Evolutionary conservation across 2,113 vertebrate species (phyloP), one percentile per base, ranked within the genome.

Genomic region (Mesocricetus auratus): DNA sequence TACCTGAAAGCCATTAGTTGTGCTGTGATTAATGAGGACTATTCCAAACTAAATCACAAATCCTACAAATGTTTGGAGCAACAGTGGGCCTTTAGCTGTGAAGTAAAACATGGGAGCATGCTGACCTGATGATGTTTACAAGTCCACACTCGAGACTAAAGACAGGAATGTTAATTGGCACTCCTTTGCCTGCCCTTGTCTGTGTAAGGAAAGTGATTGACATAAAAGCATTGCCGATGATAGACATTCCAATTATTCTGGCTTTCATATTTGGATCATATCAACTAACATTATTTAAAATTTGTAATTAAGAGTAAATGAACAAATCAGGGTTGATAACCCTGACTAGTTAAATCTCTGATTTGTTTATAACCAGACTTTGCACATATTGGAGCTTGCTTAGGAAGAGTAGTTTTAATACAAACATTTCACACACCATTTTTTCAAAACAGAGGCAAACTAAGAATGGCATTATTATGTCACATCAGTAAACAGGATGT

Each of bases 41-140:
- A 62, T 69, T 36, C 75, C 71, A 88, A 86, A 92, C 64, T 19
- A 90, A 96, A 89, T 56, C 47, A 73, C 22, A 93, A 56, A 74
- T 82, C 66, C 15, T 93, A 69, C 36, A 50, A 75, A 79, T 66
- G 50, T 7, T 86, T 64, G 62, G 74, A 88, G 88, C 66, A 92
- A 66, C 56, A 91, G 69, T 66, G 33, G 7, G 50, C 42, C 39
- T 17, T 89, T 10, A 58, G 75, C 66, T 68, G 42, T 22, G 16
- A 64, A 69, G 9, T 42, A 74, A 64, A 86, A 53, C 39, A 15
- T 10, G 2, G 77, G 60, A 7, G 3, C 64, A 74, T 86, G 89
- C 45, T 24, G 66, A 56, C 39, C 62, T 58, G 58, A 68, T 64
- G 86, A 69, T 93, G 91, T 94, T 96, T 89, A 71, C 81, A 86